Evolutionary conservation across 1,140 invertebrate genomes (phyloP).

Genomic region (Sminthurinus signatus): DNA sequence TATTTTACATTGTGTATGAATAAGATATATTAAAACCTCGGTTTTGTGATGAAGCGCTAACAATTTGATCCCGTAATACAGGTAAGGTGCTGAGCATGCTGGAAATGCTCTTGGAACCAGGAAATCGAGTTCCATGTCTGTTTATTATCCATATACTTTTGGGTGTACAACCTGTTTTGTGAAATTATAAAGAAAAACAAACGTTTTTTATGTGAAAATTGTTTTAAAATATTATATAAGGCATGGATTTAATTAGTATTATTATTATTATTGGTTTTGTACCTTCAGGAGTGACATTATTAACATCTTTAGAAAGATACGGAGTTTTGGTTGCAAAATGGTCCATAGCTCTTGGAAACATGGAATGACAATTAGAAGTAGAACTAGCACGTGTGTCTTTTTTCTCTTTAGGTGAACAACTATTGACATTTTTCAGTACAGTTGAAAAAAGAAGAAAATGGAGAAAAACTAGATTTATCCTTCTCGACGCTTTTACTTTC

Average conservation of each 20-base stretch:
- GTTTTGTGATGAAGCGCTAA: too few species aligned
- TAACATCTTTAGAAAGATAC: neutral
- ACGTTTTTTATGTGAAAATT: too few species aligned
- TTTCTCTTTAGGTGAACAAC: too few species aligned
- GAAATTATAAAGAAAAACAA: too few species aligned
- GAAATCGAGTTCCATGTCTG: constrained; percentile 62
- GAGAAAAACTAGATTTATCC: too few species aligned
- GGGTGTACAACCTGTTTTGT: constrained; percentile 54
- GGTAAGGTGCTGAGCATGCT: constrained; percentile 50
- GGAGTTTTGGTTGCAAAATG: constrained; percentile 3
- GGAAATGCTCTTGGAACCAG: constrained; percentile 51
- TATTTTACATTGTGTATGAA: too few species aligned
- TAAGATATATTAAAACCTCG: too few species aligned
- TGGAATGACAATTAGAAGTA: neutral
- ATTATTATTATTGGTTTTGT: neutral
- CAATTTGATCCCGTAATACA: constrained; percentile 49
- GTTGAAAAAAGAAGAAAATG: too few species aligned
- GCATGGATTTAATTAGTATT: neutral
- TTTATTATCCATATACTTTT: constrained; percentile 59
- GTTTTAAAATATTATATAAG: neutral
- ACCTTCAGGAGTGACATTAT: neutral
- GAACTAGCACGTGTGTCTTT: too few species aligned
- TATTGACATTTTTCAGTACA: too few species aligned
- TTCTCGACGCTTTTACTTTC: too few species aligned
- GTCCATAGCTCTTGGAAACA: neutral